Evolutionary conservation across 2,888 invertebrate genomes (phyloP).

Genomic region (Mesoligia furuncula): DNA sequence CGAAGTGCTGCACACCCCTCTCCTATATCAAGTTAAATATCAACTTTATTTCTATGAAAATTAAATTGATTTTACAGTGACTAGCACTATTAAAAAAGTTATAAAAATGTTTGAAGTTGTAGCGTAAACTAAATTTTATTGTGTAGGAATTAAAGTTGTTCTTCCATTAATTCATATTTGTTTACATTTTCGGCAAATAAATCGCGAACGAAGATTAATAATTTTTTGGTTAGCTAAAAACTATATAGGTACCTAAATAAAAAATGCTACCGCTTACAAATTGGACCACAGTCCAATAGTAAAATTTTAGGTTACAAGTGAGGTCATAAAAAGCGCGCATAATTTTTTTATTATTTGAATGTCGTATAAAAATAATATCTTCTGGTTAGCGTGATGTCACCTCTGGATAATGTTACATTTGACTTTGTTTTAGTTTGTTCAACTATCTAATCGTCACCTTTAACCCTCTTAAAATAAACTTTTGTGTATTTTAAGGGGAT

Average conservation of each 20-base stretch:
- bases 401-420: constrained; percentile 51
- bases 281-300: constrained; percentile 70
- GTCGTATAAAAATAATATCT: constrained; percentile 78
- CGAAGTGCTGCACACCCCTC: too few species aligned
- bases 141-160: too few species aligned
- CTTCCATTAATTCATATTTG: too few species aligned
- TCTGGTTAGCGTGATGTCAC: constrained; percentile 77
- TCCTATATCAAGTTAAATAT: too few species aligned
- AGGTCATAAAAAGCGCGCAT: constrained; percentile 81
- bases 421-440: constrained; percentile 46
- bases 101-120: too few species aligned
- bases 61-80: too few species aligned
- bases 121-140: too few species aligned
- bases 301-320: constrained; percentile 82
- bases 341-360: constrained; percentile 85
- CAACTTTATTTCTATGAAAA: too few species aligned
- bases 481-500: not conserved
- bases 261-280: constrained; percentile 36
- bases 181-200: too few species aligned
- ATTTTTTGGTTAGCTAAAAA: not conserved
- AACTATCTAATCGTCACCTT: constrained; percentile 11
- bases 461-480: not conserved
- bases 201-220: not conserved
- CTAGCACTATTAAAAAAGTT: too few species aligned
- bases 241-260: not conserved